phyloP scores from a whole-genome alignment of 2,888 invertebrate species.

The Furcula furcula region DNA sequence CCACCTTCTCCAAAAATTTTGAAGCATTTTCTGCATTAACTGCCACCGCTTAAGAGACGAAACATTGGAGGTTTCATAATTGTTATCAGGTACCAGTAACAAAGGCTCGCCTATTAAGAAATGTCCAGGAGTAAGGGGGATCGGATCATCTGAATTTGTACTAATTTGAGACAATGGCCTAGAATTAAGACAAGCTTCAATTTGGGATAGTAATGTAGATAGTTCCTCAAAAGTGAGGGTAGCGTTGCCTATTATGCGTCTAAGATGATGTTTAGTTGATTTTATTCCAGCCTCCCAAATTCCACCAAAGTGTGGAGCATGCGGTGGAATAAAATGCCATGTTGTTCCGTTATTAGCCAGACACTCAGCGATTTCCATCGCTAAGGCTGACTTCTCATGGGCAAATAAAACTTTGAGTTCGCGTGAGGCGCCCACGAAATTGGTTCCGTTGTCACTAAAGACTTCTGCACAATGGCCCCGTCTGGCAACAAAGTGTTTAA shows the following conservation, averaged over 20 bases:
- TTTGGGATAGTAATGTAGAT: not conserved
- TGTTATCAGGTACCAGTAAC: conserved; percentile 1
- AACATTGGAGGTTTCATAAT: not conserved
- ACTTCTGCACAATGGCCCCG: conserved; percentile 1
- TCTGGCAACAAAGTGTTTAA: conserved; percentile 1
- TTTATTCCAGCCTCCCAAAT: not conserved
- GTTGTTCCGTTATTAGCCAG: no score
- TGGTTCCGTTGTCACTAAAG: conserved; percentile 1
- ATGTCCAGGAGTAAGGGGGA: conserved; percentile 6
- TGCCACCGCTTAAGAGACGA: conserved; percentile 17
- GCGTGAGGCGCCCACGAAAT: not conserved
- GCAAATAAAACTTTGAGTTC: no score
- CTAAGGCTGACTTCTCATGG: not conserved
- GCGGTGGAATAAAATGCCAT: no score
- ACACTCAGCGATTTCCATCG: no score
- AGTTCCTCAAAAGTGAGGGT: conserved; percentile 1
- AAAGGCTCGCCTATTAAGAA: conserved; percentile 7
- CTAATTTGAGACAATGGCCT: no score
- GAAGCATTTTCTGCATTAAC: conserved; percentile 18
- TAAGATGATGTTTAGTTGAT: not conserved
- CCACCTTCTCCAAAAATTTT: conserved; percentile 28
- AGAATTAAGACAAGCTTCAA: not conserved
- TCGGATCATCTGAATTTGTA: not conserved
- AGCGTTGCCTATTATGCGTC: not conserved
- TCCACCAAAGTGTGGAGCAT: not conserved